Conservation (phyloP, 2,888 invertebrate genomes). For the Sphecodes monilicornis region DNA sequence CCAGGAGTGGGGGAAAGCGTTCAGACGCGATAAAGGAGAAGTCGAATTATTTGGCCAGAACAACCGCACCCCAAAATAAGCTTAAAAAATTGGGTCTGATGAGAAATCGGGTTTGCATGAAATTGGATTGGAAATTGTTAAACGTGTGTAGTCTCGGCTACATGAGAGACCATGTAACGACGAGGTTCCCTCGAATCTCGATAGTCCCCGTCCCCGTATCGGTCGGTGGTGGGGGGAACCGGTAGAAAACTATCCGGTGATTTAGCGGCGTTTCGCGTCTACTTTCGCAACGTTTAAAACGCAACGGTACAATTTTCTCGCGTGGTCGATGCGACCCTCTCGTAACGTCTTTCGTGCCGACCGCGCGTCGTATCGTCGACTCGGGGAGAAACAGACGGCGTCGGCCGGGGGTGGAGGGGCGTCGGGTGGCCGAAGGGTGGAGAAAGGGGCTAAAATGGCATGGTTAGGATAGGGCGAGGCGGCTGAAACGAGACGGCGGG, state of each 20-base stretch:
- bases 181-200: background rate
- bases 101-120: background rate
- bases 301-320: conserved; percentile 72
- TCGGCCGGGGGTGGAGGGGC: conserved; percentile 19
- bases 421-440: conserved; percentile 14
- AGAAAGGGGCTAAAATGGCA: conserved; percentile 54
- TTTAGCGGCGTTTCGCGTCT: conserved; percentile 44
- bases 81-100: background rate
- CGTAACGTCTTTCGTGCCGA: conserved; percentile 71
- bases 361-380: conserved; percentile 66
- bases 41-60: too few species aligned
- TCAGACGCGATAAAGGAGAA: too few species aligned
- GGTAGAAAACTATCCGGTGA: conserved; percentile 42
- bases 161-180: background rate
- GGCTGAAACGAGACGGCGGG: conserved; percentile 66
- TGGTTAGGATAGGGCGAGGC: conserved; percentile 52
- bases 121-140: background rate
- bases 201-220: background rate
- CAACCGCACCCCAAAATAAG: background rate
- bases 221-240: background rate
- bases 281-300: conserved; percentile 66
- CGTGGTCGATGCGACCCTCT: conserved; percentile 70
- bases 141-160: background rate
- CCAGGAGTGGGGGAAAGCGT: background rate
- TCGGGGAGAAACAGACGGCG: conserved; percentile 54